A percentile compares a stretch with the other conserved stretches of the same genome.
phyloP scores from a whole-genome alignment of 2,113 vertebrate genomes.

The Sinocyclocheilus maitianheensis region DNA sequence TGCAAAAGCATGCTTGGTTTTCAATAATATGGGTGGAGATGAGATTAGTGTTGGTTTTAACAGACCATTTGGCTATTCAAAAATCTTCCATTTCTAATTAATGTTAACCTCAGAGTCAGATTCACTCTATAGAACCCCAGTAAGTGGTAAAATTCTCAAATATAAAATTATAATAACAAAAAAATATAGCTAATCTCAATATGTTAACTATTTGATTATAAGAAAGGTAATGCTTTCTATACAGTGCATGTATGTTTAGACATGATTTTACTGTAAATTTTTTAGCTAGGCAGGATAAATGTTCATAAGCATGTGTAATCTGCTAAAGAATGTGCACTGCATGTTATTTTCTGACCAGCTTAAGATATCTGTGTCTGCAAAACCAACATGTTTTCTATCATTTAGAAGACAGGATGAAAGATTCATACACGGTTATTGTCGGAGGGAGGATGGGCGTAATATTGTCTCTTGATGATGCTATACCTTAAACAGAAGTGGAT shows the following conservation, averaged over 20 bases:
- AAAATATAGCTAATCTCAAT: not conserved
- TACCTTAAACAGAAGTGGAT: not conserved
- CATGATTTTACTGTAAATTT: not conserved
- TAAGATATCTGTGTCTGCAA: not conserved
- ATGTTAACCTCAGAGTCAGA: conserved; percentile 13
- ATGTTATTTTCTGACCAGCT: conserved; percentile 6
- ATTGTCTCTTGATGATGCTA: conserved; percentile 9
- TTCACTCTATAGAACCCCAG: not conserved
- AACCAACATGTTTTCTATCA: conserved; percentile 36
- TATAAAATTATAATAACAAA: not conserved
- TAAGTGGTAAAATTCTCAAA: not conserved
- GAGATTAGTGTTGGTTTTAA: not conserved
- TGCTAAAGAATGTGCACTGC: conserved; percentile 11
- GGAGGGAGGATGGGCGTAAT: not conserved
- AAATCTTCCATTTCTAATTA: conserved; percentile 11
- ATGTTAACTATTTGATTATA: not conserved
- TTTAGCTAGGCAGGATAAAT: not conserved
- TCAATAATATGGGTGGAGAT: not conserved
- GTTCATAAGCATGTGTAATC: conserved; percentile 2
- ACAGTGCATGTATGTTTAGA: conserved; percentile 7
- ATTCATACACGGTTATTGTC: conserved; percentile 18
- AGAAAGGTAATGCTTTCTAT: not conserved
- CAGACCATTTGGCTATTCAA: not conserved
- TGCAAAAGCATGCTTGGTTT: not conserved
- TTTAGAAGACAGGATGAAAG: conserved; percentile 7